Percentiles rank a stretch among this genome's conserved stretches.
phyloP scores from a whole-genome alignment of 1,140 invertebrate genomes.

The Drosophila sturtevanti region DNA sequence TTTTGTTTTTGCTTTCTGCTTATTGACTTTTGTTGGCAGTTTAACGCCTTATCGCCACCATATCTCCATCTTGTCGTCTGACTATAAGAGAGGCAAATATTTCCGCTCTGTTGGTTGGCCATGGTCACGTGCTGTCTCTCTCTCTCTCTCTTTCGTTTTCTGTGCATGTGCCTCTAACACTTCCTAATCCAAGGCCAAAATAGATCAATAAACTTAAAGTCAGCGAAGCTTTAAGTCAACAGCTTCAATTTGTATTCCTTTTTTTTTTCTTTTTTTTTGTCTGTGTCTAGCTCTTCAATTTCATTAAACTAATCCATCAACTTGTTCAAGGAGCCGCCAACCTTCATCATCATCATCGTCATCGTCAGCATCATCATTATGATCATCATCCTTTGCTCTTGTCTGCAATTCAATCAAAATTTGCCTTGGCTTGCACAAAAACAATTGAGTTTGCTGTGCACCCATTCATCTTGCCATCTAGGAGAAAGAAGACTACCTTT shows the following conservation, averaged over 20 bases:
- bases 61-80: conserved; percentile 44
- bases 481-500: conserved; percentile 31
- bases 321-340: conserved; percentile 19
- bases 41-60: conserved; percentile 68
- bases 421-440: conserved; percentile 68
- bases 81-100: conserved; percentile 47
- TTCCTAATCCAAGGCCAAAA: conserved; percentile 45
- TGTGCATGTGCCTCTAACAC: too few relatives aligned
- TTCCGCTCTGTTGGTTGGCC: conserved; percentile 55
- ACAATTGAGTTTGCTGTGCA: conserved; percentile 63
- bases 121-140: conserved; percentile 51
- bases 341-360: background rate
- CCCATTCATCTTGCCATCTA: conserved; percentile 14
- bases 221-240: background rate
- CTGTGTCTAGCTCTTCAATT: conserved; percentile 31
- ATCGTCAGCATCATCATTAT: conserved; percentile 32
- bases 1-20: conserved; percentile 37
- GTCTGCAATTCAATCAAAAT: conserved; percentile 73
- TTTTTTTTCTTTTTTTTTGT: background rate
- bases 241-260: background rate
- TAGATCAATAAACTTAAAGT: conserved; percentile 46
- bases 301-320: conserved; percentile 74
- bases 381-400: conserved; percentile 26
- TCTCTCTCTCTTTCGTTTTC: conserved; percentile 34
- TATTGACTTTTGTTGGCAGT: conserved; percentile 57